Base-by-base conservation (phyloP, 2,888 invertebrate genomes). In the Nomada hirtipes region DNA sequence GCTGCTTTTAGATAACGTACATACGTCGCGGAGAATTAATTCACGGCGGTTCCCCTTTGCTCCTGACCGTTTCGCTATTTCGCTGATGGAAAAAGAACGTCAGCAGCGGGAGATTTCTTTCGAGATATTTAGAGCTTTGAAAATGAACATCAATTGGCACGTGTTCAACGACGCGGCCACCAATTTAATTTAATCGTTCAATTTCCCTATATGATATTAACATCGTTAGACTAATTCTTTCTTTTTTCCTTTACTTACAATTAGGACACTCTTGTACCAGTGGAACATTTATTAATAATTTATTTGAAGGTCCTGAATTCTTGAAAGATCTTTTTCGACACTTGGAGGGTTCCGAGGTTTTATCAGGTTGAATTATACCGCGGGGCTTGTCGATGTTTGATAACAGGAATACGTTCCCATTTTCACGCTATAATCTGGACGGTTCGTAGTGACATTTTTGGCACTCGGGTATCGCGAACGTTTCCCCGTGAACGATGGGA, bases 401-500 rank as follows among this genome's bases (percentile, higher is more conserved):
- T 60, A 57, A 57, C 2, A n/a, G n/a, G 7, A n/a, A 18, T 50
- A n/a, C 52, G 23, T 4, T 68, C 36, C 44, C 59, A 52, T 52
- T 63, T 73, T 61, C 69, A 18, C 10, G 57, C 7, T 57, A 53
- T 44, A 68, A 80, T 50, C 68, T 42, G 68, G n/a, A 53, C 36
- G 44, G 70, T 52, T 64, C 53, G 61, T 23, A 50, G 23, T 36
- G 76, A 73, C 64, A 59, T 52, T 59, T 79, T 52, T 36, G 64
- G 20, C 60, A 3, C 2, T 18, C 18, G 53, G 36, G 55, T 77
- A 68, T 68, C 71, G 26, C 42, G 67, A 77, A 55, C 71, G 67
- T 67, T 82, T 55, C 57, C 55, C 71, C 36, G 18, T 63, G 76
- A 82, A 76, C 60, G 71, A 81, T 71, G 60, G 71, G 4, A 71